phyloP scores from a whole-genome alignment of 2,113 vertebrate species.

The Fregata magnificens region DNA sequence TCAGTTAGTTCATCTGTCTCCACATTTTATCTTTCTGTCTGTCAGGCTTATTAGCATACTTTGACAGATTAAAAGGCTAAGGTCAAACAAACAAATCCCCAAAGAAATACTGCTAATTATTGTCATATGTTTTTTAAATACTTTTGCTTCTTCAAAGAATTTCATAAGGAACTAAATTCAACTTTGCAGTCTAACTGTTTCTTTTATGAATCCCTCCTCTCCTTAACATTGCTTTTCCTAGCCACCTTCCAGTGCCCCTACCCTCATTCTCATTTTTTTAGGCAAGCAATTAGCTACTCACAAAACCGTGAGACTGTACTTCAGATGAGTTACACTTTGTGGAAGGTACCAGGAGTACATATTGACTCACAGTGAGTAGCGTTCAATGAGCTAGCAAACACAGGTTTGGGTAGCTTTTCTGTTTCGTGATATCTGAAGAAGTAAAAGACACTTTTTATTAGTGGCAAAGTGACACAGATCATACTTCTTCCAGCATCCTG shows the following conservation, averaged over 20 bases:
- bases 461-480: background rate
- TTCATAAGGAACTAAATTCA: slow-evolving; percentile 69
- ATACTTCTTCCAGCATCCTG: background rate
- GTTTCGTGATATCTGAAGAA: background rate
- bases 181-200: slow-evolving; percentile 60
- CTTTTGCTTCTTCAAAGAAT: slow-evolving; percentile 75
- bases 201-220: slow-evolving; percentile 31
- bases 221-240: background rate
- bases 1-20: slow-evolving; percentile 46
- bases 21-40: slow-evolving; percentile 73
- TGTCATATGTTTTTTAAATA: slow-evolving; percentile 78
- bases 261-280: background rate
- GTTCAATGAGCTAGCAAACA: background rate
- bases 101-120: slow-evolving; percentile 78
- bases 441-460: background rate
- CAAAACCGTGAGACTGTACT: background rate
- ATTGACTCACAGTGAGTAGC: background rate
- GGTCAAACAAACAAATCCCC: slow-evolving; percentile 79
- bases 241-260: background rate
- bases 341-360: background rate
- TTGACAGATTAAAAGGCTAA: slow-evolving; percentile 80
- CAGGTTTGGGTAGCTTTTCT: background rate
- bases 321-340: background rate
- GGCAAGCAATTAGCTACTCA: background rate
- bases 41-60: slow-evolving; percentile 74